These are phyloP conservation scores for Gandaritis pyraliata DNA, from an alignment of 2,888 invertebrate genomes.

Conservation along the genomic window DNA sequence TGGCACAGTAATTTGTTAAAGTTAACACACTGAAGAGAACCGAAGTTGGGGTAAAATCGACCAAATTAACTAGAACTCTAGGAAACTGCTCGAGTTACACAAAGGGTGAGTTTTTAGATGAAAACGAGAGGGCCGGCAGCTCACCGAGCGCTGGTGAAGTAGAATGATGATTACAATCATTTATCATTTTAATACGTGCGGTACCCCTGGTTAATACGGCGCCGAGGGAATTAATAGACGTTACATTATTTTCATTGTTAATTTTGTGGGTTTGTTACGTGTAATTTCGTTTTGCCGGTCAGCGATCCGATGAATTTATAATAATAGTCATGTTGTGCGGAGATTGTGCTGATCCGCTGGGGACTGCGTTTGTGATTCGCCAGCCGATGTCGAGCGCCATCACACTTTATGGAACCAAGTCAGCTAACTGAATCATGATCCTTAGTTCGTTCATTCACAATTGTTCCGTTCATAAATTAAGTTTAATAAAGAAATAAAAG, in stretches of 20 bases:
- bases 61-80: constrained; percentile 55
- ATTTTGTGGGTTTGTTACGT: constrained; percentile 70
- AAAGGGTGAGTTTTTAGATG: constrained; percentile 17
- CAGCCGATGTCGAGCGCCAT: constrained; percentile 4
- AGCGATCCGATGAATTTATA: constrained; percentile 53
- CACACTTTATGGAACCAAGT: background rate
- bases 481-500: background rate
- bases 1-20: constrained; percentile 78
- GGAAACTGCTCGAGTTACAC: constrained; percentile 22
- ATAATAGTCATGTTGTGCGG: constrained; percentile 43
- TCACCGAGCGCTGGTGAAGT: constrained; percentile 49
- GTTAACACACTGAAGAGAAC: constrained; percentile 70
- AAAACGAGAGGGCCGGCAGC: constrained; percentile 15
- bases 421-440: background rate
- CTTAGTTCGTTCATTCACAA: background rate
- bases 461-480: background rate
- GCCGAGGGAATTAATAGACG: constrained; percentile 78
- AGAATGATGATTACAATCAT: constrained; percentile 77
- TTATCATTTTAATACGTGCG: constrained; percentile 81
- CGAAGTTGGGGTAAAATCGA: constrained; percentile 65
- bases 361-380: constrained; percentile 31
- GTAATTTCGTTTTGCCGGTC: constrained; percentile 59
- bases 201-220: constrained; percentile 77
- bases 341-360: constrained; percentile 36
- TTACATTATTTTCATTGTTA: constrained; percentile 79